Conservation (phyloP, 1,140 invertebrate species). For the Hylaeus anthracinus region DNA sequence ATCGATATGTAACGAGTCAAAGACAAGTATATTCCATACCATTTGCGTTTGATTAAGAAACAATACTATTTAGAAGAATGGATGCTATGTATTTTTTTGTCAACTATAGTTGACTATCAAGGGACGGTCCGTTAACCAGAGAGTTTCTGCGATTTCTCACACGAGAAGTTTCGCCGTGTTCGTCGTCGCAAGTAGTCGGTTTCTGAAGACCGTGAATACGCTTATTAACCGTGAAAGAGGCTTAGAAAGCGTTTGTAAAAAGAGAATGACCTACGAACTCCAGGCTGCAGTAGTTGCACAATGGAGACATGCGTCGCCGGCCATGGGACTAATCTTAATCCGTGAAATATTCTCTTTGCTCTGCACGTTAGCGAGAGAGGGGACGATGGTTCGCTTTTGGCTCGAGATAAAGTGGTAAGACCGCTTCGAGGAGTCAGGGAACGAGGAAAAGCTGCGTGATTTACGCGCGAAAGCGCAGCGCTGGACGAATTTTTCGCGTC, state of each 20-base stretch:
- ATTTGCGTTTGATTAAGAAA: too few relatives aligned
- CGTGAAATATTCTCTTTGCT: conserved; percentile 65
- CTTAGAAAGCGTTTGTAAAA: conserved; percentile 10
- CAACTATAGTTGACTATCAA: not conserved
- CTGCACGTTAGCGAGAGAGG: conserved; percentile 39
- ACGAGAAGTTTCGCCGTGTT: not conserved
- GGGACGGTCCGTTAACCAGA: too few relatives aligned
- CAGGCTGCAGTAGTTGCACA: not conserved
- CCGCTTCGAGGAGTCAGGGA: conserved; percentile 22
- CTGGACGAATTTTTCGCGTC: conserved; percentile 34
- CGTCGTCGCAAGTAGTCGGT: not conserved
- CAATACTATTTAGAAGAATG: too few relatives aligned
- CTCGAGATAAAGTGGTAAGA: conserved; percentile 65
- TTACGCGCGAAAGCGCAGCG: conserved; percentile 25
- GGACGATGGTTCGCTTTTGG: conserved; percentile 19
- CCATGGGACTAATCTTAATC: conserved; percentile 68
- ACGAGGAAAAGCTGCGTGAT: conserved; percentile 30
- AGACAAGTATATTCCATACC: too few relatives aligned
- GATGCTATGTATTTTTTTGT: not conserved
- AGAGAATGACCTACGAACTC: conserved; percentile 19
- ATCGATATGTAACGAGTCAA: too few relatives aligned
- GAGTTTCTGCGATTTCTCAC: conserved; percentile 3
- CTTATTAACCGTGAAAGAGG: conserved; percentile 12
- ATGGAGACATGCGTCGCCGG: not conserved
- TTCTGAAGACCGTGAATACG: not conserved